These are phyloP conservation scores for Toxotes jaculatrix DNA, from an alignment of 2,113 vertebrate genomes.

Conservation along the genomic window DNA sequence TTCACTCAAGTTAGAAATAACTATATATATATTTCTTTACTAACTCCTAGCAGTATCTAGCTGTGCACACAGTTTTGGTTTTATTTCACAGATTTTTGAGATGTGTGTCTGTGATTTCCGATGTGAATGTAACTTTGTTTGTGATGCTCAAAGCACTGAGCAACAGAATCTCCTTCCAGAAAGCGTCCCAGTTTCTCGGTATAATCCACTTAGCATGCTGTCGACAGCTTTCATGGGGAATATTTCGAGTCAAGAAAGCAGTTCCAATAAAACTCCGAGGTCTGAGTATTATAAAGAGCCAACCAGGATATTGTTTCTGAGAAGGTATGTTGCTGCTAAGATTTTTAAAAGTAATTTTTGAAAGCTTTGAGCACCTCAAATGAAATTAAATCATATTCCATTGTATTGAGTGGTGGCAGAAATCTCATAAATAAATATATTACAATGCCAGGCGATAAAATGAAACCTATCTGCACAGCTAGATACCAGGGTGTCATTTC, in stretches of 20 bases:
- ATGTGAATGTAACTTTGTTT: neutral
- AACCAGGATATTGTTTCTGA: neutral
- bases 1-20: neutral
- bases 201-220: neutral
- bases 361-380: neutral
- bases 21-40: neutral
- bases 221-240: slow-evolving; percentile 15
- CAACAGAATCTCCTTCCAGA: neutral
- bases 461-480: neutral
- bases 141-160: neutral
- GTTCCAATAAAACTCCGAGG: neutral
- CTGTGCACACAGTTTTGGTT: neutral
- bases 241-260: neutral
- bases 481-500: neutral
- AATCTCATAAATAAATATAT: neutral
- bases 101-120: neutral
- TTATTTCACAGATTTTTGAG: neutral
- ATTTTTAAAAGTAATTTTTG: neutral
- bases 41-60: neutral
- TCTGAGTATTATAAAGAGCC: neutral
- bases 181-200: neutral
- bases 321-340: neutral
- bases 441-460: neutral
- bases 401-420: neutral
- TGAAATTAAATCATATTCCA: neutral